A percentile compares a stretch with the other conserved stretches of the same genome.
phyloP scores from a whole-genome alignment of 2,113 vertebrate species.

The Silurus asotus region DNA sequence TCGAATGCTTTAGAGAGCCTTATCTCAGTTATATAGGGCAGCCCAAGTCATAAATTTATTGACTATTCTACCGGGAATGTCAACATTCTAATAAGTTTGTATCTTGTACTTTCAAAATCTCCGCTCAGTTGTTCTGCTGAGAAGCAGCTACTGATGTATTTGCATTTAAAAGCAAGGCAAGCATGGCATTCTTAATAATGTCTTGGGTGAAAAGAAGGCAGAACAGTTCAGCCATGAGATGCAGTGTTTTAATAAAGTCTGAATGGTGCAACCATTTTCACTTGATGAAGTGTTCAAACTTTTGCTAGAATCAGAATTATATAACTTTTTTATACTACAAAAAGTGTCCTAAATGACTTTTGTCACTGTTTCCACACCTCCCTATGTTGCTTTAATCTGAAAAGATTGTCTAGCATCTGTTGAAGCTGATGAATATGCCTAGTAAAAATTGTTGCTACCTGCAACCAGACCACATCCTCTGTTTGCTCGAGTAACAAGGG shows the following conservation, averaged over 20 bases:
- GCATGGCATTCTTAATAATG: neutral
- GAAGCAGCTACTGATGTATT: neutral
- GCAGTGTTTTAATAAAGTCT: neutral
- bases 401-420: neutral
- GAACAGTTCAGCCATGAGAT: neutral
- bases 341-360: neutral
- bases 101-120: neutral
- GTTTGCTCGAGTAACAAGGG: neutral
- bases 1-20: neutral
- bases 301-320: neutral
- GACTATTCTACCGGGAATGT: neutral
- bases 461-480: neutral
- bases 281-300: neutral
- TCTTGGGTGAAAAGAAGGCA: neutral
- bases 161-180: neutral
- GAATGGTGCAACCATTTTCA: neutral
- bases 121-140: neutral
- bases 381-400: neutral
- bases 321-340: neutral
- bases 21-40: neutral
- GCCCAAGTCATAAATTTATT: neutral
- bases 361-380: neutral
- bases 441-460: neutral
- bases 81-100: neutral
- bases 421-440: neutral